Evolutionary conservation across 1,140 invertebrate species (phyloP).

Genomic region (Holotrichia oblita): DNA sequence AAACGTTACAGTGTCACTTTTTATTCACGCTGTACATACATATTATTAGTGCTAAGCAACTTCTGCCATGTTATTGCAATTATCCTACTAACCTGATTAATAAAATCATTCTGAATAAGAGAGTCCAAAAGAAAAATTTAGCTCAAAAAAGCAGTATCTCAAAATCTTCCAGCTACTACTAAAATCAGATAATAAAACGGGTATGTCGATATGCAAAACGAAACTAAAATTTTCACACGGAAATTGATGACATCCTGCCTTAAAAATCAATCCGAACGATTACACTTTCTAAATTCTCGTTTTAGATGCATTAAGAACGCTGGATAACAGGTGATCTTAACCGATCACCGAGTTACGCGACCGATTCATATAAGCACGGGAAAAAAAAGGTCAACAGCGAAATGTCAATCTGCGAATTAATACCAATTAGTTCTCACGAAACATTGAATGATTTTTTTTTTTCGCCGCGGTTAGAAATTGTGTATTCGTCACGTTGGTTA

Average conservation of each 20-base stretch:
- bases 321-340: not conserved
- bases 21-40: too few species aligned
- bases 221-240: not conserved
- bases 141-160: too few species aligned
- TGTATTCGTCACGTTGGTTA: not conserved
- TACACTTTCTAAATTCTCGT: not conserved
- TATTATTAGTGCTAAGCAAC: too few species aligned
- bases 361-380: not conserved
- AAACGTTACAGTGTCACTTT: too few species aligned
- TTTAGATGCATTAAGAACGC: not conserved
- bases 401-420: slow-evolving; percentile 17
- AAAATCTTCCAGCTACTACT: too few species aligned
- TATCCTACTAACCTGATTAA: too few species aligned
- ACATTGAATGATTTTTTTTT: not conserved
- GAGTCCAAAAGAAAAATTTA: too few species aligned
- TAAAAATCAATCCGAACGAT: not conserved
- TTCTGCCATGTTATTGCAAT: too few species aligned
- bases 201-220: not conserved
- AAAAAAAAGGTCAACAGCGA: not conserved
- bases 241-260: not conserved
- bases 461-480: not conserved
- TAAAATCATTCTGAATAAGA: too few species aligned
- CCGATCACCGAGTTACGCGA: not conserved
- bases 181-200: too few species aligned
- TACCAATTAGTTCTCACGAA: slow-evolving; percentile 7